phyloP scores from a whole-genome alignment of 2,113 vertebrate species.

The Prietella phreatophila region DNA sequence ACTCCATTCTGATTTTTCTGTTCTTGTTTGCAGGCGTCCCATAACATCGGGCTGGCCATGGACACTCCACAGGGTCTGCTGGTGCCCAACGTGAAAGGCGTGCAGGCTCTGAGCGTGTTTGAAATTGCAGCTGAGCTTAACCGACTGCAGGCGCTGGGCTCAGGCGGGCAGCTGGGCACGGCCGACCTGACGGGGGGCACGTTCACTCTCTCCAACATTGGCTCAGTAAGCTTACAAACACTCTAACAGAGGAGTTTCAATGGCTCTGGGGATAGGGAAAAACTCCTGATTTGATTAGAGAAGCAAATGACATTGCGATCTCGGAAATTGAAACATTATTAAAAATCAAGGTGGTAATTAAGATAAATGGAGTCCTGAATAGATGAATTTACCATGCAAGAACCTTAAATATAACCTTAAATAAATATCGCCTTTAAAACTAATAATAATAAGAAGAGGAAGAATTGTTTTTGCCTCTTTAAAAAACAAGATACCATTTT shows the following conservation, averaged over 20 bases:
- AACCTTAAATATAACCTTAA: background rate
- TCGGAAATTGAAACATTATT: background rate
- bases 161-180: slow-evolving; percentile 80
- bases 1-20: background rate
- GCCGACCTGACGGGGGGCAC: slow-evolving; percentile 85
- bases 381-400: background rate
- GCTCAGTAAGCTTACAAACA: slow-evolving; percentile 77
- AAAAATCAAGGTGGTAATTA: background rate
- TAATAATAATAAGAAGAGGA: background rate
- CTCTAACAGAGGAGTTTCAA: background rate
- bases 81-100: slow-evolving; percentile 85
- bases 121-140: slow-evolving; percentile 87
- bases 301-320: background rate
- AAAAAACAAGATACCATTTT: background rate
- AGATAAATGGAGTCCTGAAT: background rate
- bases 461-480: background rate
- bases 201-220: slow-evolving; percentile 93
- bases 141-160: slow-evolving; percentile 83
- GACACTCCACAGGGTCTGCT: slow-evolving; percentile 49
- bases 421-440: background rate
- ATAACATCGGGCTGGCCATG: slow-evolving; percentile 50
- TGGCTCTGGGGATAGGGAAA: background rate
- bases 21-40: slow-evolving; percentile 33
- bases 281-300: background rate
- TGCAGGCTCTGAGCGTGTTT: slow-evolving; percentile 84